Conservation (phyloP, 30 jellyfish, hydroid and myxozoan genomes). For the Aurelia aurita complex sp. Pacific region DNA sequence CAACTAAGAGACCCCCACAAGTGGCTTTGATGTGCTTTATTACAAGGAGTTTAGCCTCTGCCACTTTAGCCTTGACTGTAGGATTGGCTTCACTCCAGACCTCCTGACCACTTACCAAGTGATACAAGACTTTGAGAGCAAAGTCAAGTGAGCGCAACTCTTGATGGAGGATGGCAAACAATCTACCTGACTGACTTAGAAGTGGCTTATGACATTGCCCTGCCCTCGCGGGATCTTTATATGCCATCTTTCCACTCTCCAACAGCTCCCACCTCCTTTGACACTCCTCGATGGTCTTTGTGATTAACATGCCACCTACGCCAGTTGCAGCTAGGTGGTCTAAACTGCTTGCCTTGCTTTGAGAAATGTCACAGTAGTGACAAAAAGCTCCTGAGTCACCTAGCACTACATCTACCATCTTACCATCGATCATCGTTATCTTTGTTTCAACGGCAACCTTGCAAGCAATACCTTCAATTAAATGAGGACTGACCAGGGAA, state of each 20-base stretch:
- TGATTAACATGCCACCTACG: neutral
- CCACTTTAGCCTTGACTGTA: too few relatives aligned
- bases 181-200: neutral
- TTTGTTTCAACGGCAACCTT: neutral
- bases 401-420: neutral
- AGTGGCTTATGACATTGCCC: neutral
- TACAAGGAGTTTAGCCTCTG: too few relatives aligned
- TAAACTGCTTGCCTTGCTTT: neutral
- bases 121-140: too few relatives aligned
- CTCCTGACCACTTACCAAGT: too few relatives aligned
- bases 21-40: neutral
- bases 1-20: neutral
- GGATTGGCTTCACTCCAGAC: too few relatives aligned
- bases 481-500: neutral
- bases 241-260: neutral
- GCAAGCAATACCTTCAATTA: neutral
- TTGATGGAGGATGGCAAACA: neutral
- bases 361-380: neutral
- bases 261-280: neutral
- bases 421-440: neutral
- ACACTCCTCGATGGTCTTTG: neutral
- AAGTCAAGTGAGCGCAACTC: neutral
- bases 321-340: neutral
- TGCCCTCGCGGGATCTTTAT: neutral
- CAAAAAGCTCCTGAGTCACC: neutral